Percentiles rank a stretch among this genome's conserved stretches.
phyloP scores from a whole-genome alignment of 35 echinoderm and acorn worm genomes.

The Apostichopus parvimensis region DNA sequence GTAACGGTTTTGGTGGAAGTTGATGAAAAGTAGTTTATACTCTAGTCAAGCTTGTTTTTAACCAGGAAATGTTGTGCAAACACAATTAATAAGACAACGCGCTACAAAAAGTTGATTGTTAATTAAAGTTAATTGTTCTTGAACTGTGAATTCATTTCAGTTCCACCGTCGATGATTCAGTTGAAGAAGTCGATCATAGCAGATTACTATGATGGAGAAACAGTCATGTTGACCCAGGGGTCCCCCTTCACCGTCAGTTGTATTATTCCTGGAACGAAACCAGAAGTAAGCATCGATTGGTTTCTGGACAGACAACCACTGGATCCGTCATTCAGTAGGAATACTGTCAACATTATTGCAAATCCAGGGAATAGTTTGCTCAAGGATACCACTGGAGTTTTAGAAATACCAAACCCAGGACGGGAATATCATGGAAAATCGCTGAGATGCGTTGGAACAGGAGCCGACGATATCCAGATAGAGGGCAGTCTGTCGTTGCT shows the following conservation, averaged over 20 bases:
- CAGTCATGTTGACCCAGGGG: slow-evolving; percentile 14
- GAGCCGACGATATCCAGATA: slow-evolving; percentile 3
- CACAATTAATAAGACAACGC: no score
- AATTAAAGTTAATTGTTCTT: no score
- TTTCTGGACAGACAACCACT: neutral
- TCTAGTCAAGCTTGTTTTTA: no score
- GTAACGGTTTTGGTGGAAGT: no score
- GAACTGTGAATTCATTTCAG: neutral
- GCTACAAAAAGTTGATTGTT: no score
- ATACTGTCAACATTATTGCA: neutral
- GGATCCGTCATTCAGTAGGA: neutral
- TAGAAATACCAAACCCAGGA: neutral
- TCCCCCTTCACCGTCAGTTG: slow-evolving; percentile 25
- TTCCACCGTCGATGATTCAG: slow-evolving; percentile 32
- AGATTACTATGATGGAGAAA: slow-evolving; percentile 37
- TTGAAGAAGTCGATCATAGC: slow-evolving; percentile 45
- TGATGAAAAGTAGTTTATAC: no score
- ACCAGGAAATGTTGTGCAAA: no score
- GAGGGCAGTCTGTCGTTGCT: neutral
- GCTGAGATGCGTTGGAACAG: slow-evolving; percentile 27
- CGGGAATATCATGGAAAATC: slow-evolving; percentile 44
- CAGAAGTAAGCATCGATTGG: neutral
- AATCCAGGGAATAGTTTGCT: slow-evolving; percentile 22
- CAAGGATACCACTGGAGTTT: slow-evolving; percentile 32
- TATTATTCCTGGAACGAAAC: slow-evolving; percentile 26